phyloP scores from a whole-genome alignment of 2,888 invertebrate species.

The Prosopocoilus inquinatus region DNA sequence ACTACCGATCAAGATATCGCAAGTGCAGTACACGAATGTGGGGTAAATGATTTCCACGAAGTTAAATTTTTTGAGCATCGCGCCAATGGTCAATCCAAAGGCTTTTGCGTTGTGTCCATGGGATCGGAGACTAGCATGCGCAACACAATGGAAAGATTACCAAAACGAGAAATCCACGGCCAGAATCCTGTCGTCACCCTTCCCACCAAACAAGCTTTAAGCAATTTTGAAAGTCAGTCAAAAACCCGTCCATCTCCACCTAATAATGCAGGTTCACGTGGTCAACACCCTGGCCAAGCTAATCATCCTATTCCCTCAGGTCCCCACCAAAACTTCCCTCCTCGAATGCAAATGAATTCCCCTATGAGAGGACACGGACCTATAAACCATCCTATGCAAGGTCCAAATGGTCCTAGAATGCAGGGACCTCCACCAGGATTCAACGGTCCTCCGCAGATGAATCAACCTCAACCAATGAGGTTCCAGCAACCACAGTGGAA shows the following conservation, averaged over 20 bases:
- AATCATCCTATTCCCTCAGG: conserved; percentile 58
- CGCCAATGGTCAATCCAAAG: conserved; percentile 97
- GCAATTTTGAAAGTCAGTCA: conserved; percentile 89
- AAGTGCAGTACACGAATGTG: conserved; percentile 83
- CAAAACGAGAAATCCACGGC: conserved; percentile 95
- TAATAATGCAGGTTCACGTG: conserved; percentile 60
- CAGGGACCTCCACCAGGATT: conserved; percentile 59
- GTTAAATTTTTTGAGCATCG: conserved; percentile 99
- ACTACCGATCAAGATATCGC: conserved; percentile 96
- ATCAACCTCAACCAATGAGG: conserved; percentile 59
- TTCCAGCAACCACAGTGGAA: conserved; percentile 62
- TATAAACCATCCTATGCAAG: conserved; percentile 52
- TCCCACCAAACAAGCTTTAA: conserved; percentile 86
- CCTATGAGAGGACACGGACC: conserved; percentile 46
- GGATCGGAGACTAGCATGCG: conserved; percentile 90
- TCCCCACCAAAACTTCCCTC: conserved; percentile 57
- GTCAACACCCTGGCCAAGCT: conserved; percentile 60
- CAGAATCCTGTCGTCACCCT: conserved; percentile 92
- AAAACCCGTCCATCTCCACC: conserved; percentile 85
- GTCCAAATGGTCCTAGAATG: conserved; percentile 58
- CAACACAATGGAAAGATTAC: conserved; percentile 86
- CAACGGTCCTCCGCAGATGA: conserved; percentile 59
- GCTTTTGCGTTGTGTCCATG: conserved; percentile 93
- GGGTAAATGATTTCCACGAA: conserved; percentile 92
- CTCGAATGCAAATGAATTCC: conserved; percentile 51